phyloP scores from a whole-genome alignment of 2,797 vertebrate species.

The Neosilurus mollespiculum region DNA sequence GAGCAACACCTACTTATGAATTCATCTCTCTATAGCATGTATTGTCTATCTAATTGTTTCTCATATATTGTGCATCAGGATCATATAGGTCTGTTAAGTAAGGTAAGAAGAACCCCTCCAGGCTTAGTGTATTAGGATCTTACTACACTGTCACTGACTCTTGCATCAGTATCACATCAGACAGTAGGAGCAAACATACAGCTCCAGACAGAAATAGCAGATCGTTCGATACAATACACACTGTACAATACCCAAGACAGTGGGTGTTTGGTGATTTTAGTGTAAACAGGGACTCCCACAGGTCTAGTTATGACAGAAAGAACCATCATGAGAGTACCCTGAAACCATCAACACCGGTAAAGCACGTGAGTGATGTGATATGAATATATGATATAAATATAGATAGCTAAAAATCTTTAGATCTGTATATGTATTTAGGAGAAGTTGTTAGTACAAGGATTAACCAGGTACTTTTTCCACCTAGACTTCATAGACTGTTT shows the following conservation, averaged over 20 bases:
- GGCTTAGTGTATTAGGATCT: constrained; percentile 12
- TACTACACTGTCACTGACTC: background rate
- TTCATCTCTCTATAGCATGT: background rate
- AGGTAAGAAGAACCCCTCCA: background rate
- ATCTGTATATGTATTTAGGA: background rate
- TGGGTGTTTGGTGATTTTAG: background rate
- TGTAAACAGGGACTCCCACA: background rate
- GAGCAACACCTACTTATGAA: background rate
- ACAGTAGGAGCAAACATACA: background rate
- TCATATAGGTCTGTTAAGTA: background rate
- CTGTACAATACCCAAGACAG: background rate
- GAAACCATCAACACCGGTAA: background rate
- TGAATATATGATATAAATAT: too few species aligned
- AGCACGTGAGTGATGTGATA: background rate
- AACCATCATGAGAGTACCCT: background rate
- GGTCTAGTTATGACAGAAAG: background rate
- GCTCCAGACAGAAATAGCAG: constrained; percentile 1
- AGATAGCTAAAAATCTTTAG: background rate
- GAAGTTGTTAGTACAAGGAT: background rate
- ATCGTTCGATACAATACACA: background rate
- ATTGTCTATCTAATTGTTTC: background rate
- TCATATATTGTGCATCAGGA: background rate
- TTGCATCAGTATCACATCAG: constrained; percentile 15
- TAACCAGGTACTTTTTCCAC: background rate
- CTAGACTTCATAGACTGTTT: background rate